phyloP scores from a whole-genome alignment of 2,888 invertebrate species.

The Trimorus sp. region DNA sequence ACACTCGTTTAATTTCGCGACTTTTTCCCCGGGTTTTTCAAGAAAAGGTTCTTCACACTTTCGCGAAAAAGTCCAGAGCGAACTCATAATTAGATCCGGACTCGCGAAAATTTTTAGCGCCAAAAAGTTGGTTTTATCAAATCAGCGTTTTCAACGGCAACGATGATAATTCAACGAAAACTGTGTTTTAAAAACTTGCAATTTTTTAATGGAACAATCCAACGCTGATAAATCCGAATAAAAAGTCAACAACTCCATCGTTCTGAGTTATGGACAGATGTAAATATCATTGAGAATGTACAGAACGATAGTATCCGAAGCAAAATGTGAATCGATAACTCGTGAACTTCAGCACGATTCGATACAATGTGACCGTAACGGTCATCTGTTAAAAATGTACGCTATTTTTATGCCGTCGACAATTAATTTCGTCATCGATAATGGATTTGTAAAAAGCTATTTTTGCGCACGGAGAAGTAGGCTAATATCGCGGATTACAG shows the following conservation, averaged over 20 bases:
- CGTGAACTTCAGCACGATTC: constrained; percentile 2
- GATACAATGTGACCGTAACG: not conserved
- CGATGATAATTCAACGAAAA: too few relatives aligned
- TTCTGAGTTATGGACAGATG: too few relatives aligned
- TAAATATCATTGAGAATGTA: too few relatives aligned
- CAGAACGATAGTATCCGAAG: not conserved
- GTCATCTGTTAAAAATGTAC: not conserved
- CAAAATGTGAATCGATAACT: constrained; percentile 10
- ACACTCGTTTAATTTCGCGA: constrained; percentile 7
- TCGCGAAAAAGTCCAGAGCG: too few relatives aligned
- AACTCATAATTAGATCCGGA: too few relatives aligned
- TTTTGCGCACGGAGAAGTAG: constrained; percentile 3
- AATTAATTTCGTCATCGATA: constrained; percentile 1
- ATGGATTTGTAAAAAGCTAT: not conserved
- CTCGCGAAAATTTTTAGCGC: too few relatives aligned
- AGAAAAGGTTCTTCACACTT: not conserved
- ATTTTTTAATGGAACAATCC: too few relatives aligned
- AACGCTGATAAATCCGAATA: too few relatives aligned
- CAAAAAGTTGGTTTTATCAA: too few relatives aligned
- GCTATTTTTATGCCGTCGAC: not conserved
- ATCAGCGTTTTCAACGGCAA: too few relatives aligned
- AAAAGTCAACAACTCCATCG: too few relatives aligned
- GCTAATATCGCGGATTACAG: constrained; percentile 20
- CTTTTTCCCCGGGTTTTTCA: not conserved
- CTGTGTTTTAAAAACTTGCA: too few relatives aligned